Conservation (phyloP, 2,888 invertebrate genomes). For the Apantesis nais region DNA sequence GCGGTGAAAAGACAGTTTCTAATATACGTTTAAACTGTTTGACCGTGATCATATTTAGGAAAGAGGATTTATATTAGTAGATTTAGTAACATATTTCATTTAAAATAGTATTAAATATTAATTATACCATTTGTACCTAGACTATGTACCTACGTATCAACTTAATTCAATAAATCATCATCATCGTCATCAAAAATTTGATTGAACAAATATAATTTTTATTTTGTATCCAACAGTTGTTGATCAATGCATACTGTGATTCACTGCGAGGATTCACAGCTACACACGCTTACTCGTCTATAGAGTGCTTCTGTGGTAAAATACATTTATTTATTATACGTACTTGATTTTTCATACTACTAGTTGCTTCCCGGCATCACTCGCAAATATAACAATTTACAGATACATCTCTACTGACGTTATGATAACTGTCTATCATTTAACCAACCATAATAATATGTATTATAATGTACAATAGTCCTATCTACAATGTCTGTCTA, state of each 20-base stretch:
- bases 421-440: too few relatives aligned
- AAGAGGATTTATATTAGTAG: neutral
- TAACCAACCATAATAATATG: too few relatives aligned
- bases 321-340: neutral
- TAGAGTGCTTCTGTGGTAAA: neutral
- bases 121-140: neutral
- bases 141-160: neutral
- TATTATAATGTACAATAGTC: too few relatives aligned
- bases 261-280: conserved; percentile 54
- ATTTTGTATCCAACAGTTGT: conserved; percentile 57
- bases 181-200: too few relatives aligned
- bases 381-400: neutral
- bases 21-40: neutral
- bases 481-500: too few relatives aligned
- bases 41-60: neutral
- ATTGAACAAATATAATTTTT: neutral
- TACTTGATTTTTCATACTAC: neutral
- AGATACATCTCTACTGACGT: too few relatives aligned
- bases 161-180: neutral
- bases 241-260: conserved; percentile 60
- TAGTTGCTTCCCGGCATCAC: neutral
- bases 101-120: neutral
- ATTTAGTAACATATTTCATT: neutral
- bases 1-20: neutral
- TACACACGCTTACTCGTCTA: conserved; percentile 8